Evolutionary conservation across 2,113 vertebrate genomes (phyloP).

Genomic region (Vombatus ursinus): DNA sequence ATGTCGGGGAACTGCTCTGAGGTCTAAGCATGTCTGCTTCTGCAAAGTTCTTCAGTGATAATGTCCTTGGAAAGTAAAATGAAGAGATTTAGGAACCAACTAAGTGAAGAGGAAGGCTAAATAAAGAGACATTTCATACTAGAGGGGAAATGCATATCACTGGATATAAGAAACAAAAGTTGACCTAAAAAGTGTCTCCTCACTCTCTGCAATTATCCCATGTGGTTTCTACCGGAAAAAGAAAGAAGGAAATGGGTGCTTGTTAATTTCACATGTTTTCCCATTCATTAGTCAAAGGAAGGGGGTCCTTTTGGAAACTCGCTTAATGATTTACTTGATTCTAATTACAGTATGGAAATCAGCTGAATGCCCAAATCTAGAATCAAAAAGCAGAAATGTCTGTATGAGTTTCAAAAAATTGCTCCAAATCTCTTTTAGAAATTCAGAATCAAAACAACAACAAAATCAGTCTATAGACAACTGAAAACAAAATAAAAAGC

Average conservation of each 20-base stretch:
- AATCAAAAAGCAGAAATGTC: slow-evolving; percentile 60
- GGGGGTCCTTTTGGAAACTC: slow-evolving; percentile 57
- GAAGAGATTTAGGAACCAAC: not conserved
- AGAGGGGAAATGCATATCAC: slow-evolving; percentile 11
- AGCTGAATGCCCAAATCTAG: slow-evolving; percentile 57
- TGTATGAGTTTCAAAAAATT: slow-evolving; percentile 30
- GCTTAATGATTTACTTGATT: slow-evolving; percentile 72
- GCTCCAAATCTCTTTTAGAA: slow-evolving; percentile 31
- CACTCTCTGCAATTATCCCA: not conserved
- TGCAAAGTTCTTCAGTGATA: not conserved
- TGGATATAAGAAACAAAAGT: slow-evolving; percentile 41
- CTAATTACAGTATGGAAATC: slow-evolving; percentile 60
- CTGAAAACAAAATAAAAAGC: slow-evolving; percentile 39
- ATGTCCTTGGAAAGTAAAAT: not conserved
- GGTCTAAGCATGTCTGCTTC: not conserved
- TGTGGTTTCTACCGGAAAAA: slow-evolving; percentile 46
- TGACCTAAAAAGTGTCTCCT: slow-evolving; percentile 55
- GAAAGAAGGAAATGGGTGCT: slow-evolving; percentile 61
- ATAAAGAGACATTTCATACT: slow-evolving; percentile 23
- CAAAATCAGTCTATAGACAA: slow-evolving; percentile 23
- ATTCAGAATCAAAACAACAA: slow-evolving; percentile 35
- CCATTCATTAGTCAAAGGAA: slow-evolving; percentile 9
- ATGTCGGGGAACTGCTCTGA: not conserved
- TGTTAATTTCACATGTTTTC: slow-evolving; percentile 66
- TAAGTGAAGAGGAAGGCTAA: slow-evolving; percentile 18